These are phyloP conservation scores for Tetropium fuscum DNA, from an alignment of 2,888 invertebrate species.

Conservation along the genomic window DNA sequence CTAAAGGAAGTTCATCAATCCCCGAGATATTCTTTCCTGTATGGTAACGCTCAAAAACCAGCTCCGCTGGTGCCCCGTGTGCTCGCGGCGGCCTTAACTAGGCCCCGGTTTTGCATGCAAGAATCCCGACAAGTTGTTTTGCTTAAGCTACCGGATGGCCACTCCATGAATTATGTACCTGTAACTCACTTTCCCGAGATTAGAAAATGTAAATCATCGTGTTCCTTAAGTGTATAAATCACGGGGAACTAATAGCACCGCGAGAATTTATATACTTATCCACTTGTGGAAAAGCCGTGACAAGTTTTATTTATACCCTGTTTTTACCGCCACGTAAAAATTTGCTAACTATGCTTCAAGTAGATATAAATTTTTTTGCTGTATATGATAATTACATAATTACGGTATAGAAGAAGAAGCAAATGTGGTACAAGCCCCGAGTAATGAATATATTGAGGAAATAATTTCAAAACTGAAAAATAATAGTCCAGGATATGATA, in stretches of 20 bases:
- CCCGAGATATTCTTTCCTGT: conserved; percentile 56
- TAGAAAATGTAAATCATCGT: conserved; percentile 53
- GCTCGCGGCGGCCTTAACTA: conserved; percentile 31
- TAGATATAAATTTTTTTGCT: too few species aligned
- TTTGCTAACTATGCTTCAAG: conserved; percentile 41
- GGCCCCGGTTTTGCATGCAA: conserved; percentile 52
- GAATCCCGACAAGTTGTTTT: conserved; percentile 54
- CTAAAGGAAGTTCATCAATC: conserved; percentile 35
- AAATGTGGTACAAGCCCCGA: too few species aligned
- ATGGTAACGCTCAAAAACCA: conserved; percentile 51
- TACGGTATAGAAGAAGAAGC: too few species aligned
- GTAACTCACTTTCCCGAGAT: conserved; percentile 53
- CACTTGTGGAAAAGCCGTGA: conserved; percentile 36
- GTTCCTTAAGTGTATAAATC: conserved; percentile 40
- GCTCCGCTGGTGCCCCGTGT: conserved; percentile 53
- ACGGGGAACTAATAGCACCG: conserved; percentile 38
- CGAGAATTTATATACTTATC: conserved; percentile 43
- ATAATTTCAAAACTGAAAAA: too few species aligned
- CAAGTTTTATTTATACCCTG: conserved; percentile 39
- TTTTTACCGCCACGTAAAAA: conserved; percentile 36
- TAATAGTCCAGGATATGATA: too few species aligned
- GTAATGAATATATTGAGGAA: too few species aligned
- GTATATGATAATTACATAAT: too few species aligned
- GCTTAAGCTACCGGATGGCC: conserved; percentile 58
- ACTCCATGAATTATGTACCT: conserved; percentile 54